Evolutionary conservation across 2,888 invertebrate species (phyloP).

Genomic region (Nineta flava): DNA sequence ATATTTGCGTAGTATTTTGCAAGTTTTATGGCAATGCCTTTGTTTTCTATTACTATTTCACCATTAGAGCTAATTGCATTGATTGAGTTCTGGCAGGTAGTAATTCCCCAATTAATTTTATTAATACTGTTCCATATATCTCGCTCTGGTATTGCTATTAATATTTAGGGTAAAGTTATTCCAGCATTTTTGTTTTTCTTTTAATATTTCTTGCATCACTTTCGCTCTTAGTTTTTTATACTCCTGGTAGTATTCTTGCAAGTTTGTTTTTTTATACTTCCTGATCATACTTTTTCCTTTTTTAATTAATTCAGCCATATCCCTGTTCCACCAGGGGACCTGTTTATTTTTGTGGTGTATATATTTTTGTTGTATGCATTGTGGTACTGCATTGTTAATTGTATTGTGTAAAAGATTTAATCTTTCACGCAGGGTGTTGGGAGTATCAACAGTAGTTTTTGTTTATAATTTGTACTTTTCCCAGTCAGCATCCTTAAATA

Average conservation of each 20-base stretch:
- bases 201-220: constrained; percentile 4
- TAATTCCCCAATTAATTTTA: not conserved
- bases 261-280: constrained; percentile 6
- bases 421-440: not conserved
- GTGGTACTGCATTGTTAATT: not conserved
- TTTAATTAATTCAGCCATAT: not conserved
- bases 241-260: not conserved
- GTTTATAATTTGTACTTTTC: not conserved
- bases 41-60: not conserved
- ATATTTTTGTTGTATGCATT: not conserved
- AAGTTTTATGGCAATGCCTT: not conserved
- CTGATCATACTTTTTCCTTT: not conserved
- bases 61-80: not conserved
- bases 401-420: not conserved
- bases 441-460: not conserved
- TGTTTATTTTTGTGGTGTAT: not conserved
- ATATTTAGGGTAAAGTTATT: not conserved
- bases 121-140: not conserved
- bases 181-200: constrained; percentile 7
- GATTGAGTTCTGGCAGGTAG: not conserved
- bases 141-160: not conserved
- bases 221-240: constrained; percentile 7
- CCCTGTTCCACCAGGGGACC: constrained; percentile 3
- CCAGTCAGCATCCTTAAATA: constrained; percentile 12
- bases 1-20: not conserved